These are phyloP conservation scores for Propithecus coquereli DNA, from an alignment of 2,113 vertebrate genomes.

Conservation along the genomic window DNA sequence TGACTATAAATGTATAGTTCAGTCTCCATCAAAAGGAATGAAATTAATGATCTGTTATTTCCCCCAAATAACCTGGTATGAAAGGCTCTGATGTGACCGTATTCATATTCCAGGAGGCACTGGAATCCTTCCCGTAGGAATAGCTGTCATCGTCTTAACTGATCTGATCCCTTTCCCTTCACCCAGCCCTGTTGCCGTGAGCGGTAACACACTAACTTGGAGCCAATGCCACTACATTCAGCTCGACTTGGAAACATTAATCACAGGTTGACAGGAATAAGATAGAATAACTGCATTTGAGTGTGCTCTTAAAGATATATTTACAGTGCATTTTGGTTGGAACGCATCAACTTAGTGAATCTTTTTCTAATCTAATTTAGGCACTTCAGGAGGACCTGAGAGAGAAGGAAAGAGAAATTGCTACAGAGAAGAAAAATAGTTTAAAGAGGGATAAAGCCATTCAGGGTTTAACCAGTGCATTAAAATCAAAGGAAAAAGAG, in stretches of 20 bases:
- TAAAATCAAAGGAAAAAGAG: conserved; percentile 94
- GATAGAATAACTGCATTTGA: conserved; percentile 71
- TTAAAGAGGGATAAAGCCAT: conserved; percentile 98
- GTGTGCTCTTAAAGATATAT: conserved; percentile 74
- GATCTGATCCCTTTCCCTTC: conserved; percentile 27
- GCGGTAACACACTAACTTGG: conserved; percentile 42
- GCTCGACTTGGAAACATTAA: conserved; percentile 69
- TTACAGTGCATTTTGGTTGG: conserved; percentile 75
- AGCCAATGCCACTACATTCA: conserved; percentile 60
- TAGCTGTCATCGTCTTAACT: conserved; percentile 35
- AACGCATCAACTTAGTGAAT: conserved; percentile 78
- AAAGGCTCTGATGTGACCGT: conserved; percentile 52
- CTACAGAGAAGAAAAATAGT: conserved; percentile 91
- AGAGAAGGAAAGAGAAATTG: conserved; percentile 89
- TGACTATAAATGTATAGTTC: conserved; percentile 42
- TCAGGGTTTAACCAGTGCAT: conserved; percentile 91
- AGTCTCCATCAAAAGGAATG: conserved; percentile 37
- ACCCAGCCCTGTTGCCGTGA: conserved; percentile 51
- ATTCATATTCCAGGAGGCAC: conserved; percentile 59
- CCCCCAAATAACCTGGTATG: conserved; percentile 47
- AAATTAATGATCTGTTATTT: conserved; percentile 60
- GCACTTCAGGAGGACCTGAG: conserved; percentile 86
- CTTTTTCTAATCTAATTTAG: conserved; percentile 84
- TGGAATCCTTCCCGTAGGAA: conserved; percentile 53
- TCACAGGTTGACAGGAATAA: conserved; percentile 75